Conservation (phyloP, 1,140 invertebrate species). For the Venustaconcha ellipsiformis region DNA sequence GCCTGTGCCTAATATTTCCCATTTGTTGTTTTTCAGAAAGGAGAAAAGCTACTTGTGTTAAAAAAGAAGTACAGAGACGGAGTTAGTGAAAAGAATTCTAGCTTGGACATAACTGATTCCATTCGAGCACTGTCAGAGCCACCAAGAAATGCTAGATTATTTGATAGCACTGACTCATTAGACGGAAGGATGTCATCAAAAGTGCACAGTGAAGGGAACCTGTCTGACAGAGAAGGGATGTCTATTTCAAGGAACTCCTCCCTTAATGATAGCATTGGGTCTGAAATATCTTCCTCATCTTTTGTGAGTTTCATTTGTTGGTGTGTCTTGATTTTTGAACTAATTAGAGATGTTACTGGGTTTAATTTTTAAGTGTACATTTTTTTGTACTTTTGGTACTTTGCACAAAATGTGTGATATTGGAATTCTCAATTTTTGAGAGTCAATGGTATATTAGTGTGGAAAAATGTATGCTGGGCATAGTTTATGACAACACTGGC, state of each 20-base stretch:
- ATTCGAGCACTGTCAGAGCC: constrained; percentile 42
- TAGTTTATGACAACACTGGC: no score
- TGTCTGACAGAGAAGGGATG: constrained; percentile 9
- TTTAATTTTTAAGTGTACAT: no score
- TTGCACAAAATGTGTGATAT: no score
- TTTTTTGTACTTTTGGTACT: no score
- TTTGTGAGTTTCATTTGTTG: neutral
- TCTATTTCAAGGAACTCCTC: no score
- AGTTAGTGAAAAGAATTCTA: neutral
- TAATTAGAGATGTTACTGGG: no score
- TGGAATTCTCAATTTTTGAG: no score
- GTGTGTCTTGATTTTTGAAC: no score
- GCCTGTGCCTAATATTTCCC: neutral
- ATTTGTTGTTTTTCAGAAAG: constrained; percentile 13
- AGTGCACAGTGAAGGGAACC: constrained; percentile 36
- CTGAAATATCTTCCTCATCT: neutral
- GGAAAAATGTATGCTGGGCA: no score
- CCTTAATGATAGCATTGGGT: neutral
- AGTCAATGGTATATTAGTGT: no score
- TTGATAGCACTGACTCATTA: constrained; percentile 9
- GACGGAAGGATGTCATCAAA: constrained; percentile 34
- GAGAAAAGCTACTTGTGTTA: constrained; percentile 49
- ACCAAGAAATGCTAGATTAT: neutral
- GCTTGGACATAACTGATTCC: neutral
- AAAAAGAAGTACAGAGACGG: constrained; percentile 44